Percentiles rank a stretch among this genome's conserved stretches.
Conservation (phyloP, 2,797 vertebrate species). For the Loriculus beryllinus region DNA sequence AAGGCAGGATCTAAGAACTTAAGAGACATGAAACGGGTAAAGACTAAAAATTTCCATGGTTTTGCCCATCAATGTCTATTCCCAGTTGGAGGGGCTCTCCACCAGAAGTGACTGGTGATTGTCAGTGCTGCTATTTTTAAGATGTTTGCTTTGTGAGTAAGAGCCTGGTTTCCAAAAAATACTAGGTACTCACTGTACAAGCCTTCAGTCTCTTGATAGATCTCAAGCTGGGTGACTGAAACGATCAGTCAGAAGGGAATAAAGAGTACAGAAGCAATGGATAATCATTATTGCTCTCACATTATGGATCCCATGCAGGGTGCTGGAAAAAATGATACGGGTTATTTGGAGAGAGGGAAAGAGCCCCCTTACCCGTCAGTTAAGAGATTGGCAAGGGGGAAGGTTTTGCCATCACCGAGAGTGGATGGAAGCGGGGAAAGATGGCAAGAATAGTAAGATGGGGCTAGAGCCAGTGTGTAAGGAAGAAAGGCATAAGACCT, state of each 20-base stretch:
- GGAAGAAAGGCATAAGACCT: background rate
- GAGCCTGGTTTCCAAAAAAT: background rate
- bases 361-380: background rate
- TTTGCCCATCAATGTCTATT: background rate
- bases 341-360: background rate
- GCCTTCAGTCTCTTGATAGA: background rate
- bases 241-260: background rate
- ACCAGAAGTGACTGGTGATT: background rate
- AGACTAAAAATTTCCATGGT: background rate
- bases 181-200: background rate
- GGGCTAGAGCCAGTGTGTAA: background rate
- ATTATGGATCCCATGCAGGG: background rate
- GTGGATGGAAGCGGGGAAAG: background rate
- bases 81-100: background rate
- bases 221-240: background rate
- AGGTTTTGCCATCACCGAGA: background rate
- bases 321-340: background rate
- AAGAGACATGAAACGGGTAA: accelerated
- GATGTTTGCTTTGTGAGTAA: background rate
- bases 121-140: background rate
- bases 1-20: background rate
- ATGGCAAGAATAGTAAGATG: background rate
- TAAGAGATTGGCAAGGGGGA: background rate
- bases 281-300: background rate
- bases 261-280: background rate